Base-by-base conservation (phyloP, 1,140 invertebrate species). In the Drusus annulatus region DNA sequence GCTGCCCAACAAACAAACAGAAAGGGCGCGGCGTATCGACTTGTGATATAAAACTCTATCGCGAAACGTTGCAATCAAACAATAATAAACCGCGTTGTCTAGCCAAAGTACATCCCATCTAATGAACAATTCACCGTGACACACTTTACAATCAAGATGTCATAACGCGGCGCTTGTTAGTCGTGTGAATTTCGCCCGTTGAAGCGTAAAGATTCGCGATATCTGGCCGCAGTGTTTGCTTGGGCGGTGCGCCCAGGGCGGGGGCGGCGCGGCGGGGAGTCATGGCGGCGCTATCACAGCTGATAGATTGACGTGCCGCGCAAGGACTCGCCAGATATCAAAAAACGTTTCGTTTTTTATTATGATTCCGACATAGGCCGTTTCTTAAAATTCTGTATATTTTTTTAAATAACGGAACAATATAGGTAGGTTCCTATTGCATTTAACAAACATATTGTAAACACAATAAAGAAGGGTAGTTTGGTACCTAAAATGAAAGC, bases 201-300 rank as follows among this genome's bases (percentile, higher is more conserved):
- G 21, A 28, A 23, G 17, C 17, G 23, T 65, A 65, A 16, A 31
- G 62, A 65, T 65, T n/a, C 28, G 62, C 62, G 23, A 28, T 65
- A 21, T 60, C 56, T 60, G 54, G 56, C 56, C 56, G 56, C 56
- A 13, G 23, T 45, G 36, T 45, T 45, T 45, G 36, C 36, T 45
- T 45, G 36, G 36, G 36, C 36, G 36, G 36, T 45, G 56, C n/a
- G 56, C 16, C 17, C 56, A 23, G 19, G n/a, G 54, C 54, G n/a
- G 54, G 54, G 54, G n/a, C 19, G 54, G 54, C n/a, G 19, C 19
- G 56, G 17, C 2, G 56, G 23, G 56, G 23, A 19, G 23, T 23
- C 56, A 60, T 60, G 56, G 19, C 56, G 54, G 54, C 54, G 56
- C 17, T 8, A 19, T 15, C 56, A 17, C 56, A 17, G 56, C n/a